Base-by-base conservation (phyloP, 1,140 invertebrate genomes). In the Rhyacophila brunnea region DNA sequence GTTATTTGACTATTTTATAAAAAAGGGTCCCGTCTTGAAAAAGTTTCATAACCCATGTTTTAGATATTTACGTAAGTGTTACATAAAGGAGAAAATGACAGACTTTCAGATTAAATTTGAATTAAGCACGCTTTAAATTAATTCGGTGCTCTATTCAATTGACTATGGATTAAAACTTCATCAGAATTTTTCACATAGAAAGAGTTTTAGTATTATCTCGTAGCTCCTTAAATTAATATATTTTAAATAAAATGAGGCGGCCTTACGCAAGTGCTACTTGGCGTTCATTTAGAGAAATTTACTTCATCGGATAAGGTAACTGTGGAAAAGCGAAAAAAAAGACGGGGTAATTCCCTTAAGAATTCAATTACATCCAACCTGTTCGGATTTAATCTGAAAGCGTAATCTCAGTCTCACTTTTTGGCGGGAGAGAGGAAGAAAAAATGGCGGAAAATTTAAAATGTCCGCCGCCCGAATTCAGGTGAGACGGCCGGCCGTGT, bases 331-430 rank as follows among this genome's bases (percentile, higher is more conserved):
- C 23, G 36, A 60, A 40, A 43, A 17, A 40, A 28, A 42, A 20
- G 19, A 43, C 6, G 20, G 14, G 32, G 34, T 32, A 50, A 55
- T 43, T 40, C 58, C 51, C 50, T 55, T 45, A 46, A 47, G 51
- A 61, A 61, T 61, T 61, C 59, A 61, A 61, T 61, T 61, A 61
- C 52, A 61, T 54, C 55, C 54, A 61, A 61, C 59, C 52, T 47
- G 36, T 47, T 51, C 42, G 45, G 46, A 11, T 36, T 55, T 61
- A 61, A 61, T 61, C 59, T 61, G 52, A 51, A 28, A 35, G 40
- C 51, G 52, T 56, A 61, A 61, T 61, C 59, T 61, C 23, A 47
- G 52, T 42, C 2, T 10, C 15, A 45, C 4, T 28, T 42, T 36
- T 32, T 34, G 51, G 40, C 51, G 38, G 51, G 36, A 42, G 13